Conservation (phyloP, 2,797 vertebrate species). For the Echiichthys vipera region DNA sequence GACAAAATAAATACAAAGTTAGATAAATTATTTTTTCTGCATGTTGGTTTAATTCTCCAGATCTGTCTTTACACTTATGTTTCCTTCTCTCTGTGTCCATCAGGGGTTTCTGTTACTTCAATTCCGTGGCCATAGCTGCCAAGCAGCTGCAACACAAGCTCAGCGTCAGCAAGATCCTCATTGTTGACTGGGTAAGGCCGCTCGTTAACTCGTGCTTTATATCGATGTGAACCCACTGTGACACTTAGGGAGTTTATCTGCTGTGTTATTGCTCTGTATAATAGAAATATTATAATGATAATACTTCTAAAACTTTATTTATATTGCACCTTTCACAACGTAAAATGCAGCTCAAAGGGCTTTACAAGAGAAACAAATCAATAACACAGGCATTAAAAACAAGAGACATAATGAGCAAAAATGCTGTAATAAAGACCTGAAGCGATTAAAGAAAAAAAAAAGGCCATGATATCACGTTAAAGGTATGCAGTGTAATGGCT, state of each 20-base stretch:
- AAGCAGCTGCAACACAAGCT: constrained; percentile 94
- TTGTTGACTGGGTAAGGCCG: constrained; percentile 93
- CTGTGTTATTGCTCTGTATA: not conserved
- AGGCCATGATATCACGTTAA: no score
- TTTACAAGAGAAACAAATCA: no score
- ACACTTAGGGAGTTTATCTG: not conserved
- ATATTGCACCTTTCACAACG: no score
- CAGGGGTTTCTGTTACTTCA: constrained; percentile 99
- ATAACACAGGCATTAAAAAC: no score
- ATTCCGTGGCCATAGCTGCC: constrained; percentile 95
- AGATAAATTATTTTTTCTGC: no score
- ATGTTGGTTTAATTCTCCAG: not conserved
- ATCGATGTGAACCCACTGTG: not conserved
- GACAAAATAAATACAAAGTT: constrained; percentile 31
- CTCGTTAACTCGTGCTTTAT: not conserved
- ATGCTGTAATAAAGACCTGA: no score
- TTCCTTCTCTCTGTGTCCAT: constrained; percentile 26
- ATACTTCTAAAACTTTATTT: no score
- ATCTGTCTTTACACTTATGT: not conserved
- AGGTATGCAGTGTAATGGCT: no score
- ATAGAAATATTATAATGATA: no score
- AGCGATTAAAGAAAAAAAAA: no score
- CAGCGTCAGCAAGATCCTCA: constrained; percentile 93
- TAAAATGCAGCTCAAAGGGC: no score
- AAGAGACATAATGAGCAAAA: no score